Conservation (phyloP, 2,888 invertebrate species). For the Pachliopta kotzebuea region DNA sequence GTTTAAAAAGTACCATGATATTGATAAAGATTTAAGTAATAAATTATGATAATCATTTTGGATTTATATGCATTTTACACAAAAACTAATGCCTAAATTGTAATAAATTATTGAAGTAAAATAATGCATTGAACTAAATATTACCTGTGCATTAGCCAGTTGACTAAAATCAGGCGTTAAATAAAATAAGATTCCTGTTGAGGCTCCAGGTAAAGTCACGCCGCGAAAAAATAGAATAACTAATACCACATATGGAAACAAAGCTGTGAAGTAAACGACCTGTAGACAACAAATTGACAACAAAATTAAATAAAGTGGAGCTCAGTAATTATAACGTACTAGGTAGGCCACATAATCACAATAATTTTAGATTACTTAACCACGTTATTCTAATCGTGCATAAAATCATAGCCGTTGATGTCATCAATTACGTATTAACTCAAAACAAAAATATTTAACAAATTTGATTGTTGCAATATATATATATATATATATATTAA, state of each 20-base stretch:
- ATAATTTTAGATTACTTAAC: neutral
- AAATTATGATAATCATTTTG: too few species aligned
- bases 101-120: too few species aligned
- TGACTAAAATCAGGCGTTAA: conserved; percentile 88
- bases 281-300: conserved; percentile 42
- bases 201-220: conserved; percentile 88
- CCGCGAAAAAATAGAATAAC: conserved; percentile 89
- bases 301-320: neutral
- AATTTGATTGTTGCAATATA: neutral
- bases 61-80: too few species aligned
- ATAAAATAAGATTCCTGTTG: conserved; percentile 88
- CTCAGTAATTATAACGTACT: neutral
- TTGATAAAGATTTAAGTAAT: too few species aligned
- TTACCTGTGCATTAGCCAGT: conserved; percentile 85
- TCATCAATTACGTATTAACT: too few species aligned
- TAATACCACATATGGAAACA: conserved; percentile 88
- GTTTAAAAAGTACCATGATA: too few species aligned
- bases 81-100: too few species aligned
- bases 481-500: too few species aligned
- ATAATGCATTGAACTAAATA: neutral
- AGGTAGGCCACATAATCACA: neutral
- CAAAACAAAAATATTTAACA: too few species aligned
- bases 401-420: neutral
- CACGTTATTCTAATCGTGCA: neutral
- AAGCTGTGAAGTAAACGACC: conserved; percentile 88